Percentiles rank a stretch among this genome's conserved stretches.
Conservation (phyloP, 2,113 vertebrate genomes). For the Serinus canaria region DNA sequence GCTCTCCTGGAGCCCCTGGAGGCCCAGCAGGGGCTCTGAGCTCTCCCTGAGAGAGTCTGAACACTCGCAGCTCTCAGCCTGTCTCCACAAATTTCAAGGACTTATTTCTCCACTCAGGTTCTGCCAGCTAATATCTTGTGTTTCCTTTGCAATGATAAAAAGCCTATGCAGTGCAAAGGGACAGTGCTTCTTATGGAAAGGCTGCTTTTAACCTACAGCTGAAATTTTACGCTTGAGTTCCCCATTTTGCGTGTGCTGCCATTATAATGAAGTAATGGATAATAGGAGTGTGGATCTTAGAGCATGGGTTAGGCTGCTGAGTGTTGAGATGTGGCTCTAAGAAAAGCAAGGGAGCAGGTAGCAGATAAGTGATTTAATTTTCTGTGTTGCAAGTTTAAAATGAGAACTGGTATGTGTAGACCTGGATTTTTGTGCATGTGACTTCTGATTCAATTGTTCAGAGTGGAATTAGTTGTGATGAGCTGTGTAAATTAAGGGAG, state of each 20-base stretch:
- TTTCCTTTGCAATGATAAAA: background rate
- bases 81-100: background rate
- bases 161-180: background rate
- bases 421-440: background rate
- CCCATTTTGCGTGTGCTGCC: background rate
- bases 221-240: background rate
- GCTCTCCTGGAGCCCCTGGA: background rate
- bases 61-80: background rate
- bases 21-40: background rate
- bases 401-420: background rate
- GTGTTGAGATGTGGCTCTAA: background rate
- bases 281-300: background rate
- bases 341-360: background rate
- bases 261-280: background rate
- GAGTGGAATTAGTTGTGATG: background rate
- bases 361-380: background rate
- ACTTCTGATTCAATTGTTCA: background rate
- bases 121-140: background rate
- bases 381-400: background rate
- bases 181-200: rapidly evolving
- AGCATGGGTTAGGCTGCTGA: background rate
- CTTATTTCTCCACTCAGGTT: background rate
- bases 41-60: rapidly evolving
- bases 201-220: background rate
- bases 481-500: background rate